These are phyloP conservation scores for Bimastos eiseni DNA, from an alignment of 2,888 invertebrate genomes.

Conservation along the genomic window DNA sequence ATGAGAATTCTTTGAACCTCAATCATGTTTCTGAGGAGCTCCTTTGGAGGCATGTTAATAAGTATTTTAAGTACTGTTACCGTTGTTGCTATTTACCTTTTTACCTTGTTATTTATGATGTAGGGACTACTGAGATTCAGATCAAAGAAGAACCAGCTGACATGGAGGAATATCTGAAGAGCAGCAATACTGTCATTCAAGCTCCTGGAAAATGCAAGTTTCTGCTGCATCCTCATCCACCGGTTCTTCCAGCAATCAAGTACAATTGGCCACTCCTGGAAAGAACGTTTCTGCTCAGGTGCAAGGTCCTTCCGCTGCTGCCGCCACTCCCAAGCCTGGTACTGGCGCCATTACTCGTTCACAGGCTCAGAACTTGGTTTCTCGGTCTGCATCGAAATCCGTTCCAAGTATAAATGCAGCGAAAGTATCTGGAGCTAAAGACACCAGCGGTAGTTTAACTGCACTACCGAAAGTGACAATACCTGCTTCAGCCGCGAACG, in stretches of 20 bases:
- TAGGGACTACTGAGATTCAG: not conserved
- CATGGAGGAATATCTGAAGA: constrained; percentile 14
- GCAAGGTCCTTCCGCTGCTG: not conserved
- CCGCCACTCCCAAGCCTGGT: not conserved
- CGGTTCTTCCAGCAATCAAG: not conserved
- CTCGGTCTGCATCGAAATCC: not conserved
- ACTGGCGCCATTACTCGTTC: not conserved
- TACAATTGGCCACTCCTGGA: not conserved
- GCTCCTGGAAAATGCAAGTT: not conserved
- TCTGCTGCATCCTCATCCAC: not conserved
- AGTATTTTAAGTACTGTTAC: not conserved
- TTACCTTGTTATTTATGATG: not conserved
- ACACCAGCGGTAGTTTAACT: not conserved
- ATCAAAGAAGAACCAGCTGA: constrained; percentile 19
- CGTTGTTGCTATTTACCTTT: not conserved
- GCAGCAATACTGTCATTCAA: not conserved
- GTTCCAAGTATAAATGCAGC: not conserved
- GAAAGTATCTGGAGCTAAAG: not conserved
- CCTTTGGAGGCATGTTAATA: too few species aligned
- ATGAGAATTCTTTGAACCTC: not conserved
- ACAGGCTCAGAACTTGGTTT: not conserved
- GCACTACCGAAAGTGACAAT: not conserved
- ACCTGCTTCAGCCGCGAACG: not conserved
- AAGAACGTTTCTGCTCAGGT: not conserved
- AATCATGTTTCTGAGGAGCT: not conserved